These are phyloP conservation scores for Ficedula albicollis DNA, from an alignment of 2,797 vertebrate species.

Conservation along the genomic window DNA sequence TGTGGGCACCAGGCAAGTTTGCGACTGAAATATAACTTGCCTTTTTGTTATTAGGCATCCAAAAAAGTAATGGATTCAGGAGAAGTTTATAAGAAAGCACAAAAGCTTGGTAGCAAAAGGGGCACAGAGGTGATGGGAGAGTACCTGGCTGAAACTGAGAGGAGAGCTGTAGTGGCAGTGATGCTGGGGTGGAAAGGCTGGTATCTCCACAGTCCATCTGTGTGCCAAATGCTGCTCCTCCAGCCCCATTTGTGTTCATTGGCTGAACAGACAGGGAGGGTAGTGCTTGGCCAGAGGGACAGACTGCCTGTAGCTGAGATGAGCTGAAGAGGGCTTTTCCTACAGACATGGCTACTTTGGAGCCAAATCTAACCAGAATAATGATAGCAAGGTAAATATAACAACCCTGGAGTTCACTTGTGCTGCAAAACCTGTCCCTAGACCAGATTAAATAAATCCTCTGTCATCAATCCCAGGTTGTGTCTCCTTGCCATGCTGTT, in stretches of 20 bases:
- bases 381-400: not conserved
- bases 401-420: not conserved
- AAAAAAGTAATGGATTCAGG: not conserved
- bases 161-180: not conserved
- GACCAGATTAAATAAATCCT: not conserved
- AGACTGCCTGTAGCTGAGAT: not conserved
- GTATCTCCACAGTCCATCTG: fast-evolving
- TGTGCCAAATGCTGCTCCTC: fast-evolving
- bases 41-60: not conserved
- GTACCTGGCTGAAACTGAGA: not conserved
- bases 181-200: not conserved
- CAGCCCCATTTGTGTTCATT: not conserved
- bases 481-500: not conserved
- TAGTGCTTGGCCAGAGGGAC: not conserved
- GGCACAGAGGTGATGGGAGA: not conserved
- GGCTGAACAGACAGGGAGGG: fast-evolving
- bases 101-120: not conserved
- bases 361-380: not conserved
- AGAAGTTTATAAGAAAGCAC: not conserved
- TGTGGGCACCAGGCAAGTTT: not conserved
- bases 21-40: not conserved
- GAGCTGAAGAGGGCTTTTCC: not conserved
- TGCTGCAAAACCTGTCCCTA: not conserved
- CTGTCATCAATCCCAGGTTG: not conserved
- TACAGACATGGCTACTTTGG: not conserved